phyloP scores from a whole-genome alignment of 2,797 vertebrate genomes.

The Choloepus didactylus region DNA sequence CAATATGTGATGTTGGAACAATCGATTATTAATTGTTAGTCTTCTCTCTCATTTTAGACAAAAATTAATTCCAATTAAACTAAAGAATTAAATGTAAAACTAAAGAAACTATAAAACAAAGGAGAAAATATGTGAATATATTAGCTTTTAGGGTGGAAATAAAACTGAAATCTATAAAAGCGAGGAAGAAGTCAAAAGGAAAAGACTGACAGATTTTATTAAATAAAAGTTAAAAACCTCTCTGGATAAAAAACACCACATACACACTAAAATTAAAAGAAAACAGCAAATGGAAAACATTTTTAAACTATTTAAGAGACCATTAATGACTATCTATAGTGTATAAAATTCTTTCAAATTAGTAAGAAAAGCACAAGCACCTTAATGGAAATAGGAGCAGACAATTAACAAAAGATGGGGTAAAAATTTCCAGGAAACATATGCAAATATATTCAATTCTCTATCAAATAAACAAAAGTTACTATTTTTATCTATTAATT shows the following conservation, averaged over 20 bases:
- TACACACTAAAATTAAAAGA: not conserved
- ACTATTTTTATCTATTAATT: not conserved
- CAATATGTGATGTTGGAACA: not conserved
- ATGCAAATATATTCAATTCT: not conserved
- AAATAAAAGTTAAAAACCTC: not conserved
- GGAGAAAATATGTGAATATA: not conserved
- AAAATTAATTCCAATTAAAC: constrained; percentile 7
- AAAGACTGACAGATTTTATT: not conserved
- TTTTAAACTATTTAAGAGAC: not conserved
- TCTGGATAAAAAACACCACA: not conserved
- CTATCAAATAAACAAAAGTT: not conserved
- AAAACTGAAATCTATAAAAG: not conserved
- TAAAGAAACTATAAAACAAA: constrained; percentile 41
- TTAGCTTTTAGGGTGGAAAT: not conserved
- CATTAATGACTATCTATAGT: not conserved
- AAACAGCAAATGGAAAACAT: not conserved
- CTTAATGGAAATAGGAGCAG: not conserved
- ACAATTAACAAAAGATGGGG: not conserved
- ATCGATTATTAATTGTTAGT: constrained; percentile 7
- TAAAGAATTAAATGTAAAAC: constrained; percentile 32
- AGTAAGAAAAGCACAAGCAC: not conserved
- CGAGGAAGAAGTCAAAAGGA: not conserved
- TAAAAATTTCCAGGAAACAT: not conserved
- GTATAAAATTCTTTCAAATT: not conserved
- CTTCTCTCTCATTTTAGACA: not conserved